phyloP scores from a whole-genome alignment of 1,140 invertebrate genomes.

The Anastrepha ludens region DNA sequence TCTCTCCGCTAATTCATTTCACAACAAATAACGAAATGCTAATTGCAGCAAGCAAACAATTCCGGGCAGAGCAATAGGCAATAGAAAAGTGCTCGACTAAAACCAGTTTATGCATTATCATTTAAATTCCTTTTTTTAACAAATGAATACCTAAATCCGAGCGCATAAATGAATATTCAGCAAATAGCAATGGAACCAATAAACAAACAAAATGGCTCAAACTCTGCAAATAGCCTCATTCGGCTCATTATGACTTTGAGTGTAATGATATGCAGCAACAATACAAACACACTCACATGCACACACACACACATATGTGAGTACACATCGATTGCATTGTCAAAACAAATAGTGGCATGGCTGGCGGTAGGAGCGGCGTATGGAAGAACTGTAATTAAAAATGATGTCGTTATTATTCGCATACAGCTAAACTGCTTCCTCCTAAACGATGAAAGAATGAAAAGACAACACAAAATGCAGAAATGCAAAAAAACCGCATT shows the following conservation, averaged over 20 bases:
- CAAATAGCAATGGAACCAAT: constrained; percentile 43
- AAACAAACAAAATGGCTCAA: constrained; percentile 46
- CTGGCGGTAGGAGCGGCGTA: neutral
- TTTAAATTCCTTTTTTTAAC: neutral
- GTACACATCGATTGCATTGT: neutral
- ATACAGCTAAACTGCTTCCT: constrained; percentile 27
- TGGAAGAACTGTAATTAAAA: constrained; percentile 49
- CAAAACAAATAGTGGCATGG: constrained; percentile 18
- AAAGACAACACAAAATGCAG: constrained; percentile 34
- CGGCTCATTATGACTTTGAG: constrained; percentile 39
- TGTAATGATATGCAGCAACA: constrained; percentile 36
- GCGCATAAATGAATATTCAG: constrained; percentile 41
- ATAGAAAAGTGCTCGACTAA: neutral
- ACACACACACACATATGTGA: neutral
- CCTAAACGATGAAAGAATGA: constrained; percentile 23
- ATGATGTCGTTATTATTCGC: constrained; percentile 50
- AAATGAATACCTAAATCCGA: constrained; percentile 22
- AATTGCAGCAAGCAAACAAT: constrained; percentile 13
- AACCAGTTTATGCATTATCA: constrained; percentile 13
- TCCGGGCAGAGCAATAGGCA: neutral
- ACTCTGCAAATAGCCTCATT: constrained; percentile 43
- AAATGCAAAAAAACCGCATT: constrained; percentile 5
- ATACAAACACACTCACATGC: neutral
- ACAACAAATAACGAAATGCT: constrained; percentile 44
- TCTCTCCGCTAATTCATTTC: constrained; percentile 3